phyloP scores from a whole-genome alignment of 1,140 invertebrate genomes.

The Wiebesia pumilae region DNA sequence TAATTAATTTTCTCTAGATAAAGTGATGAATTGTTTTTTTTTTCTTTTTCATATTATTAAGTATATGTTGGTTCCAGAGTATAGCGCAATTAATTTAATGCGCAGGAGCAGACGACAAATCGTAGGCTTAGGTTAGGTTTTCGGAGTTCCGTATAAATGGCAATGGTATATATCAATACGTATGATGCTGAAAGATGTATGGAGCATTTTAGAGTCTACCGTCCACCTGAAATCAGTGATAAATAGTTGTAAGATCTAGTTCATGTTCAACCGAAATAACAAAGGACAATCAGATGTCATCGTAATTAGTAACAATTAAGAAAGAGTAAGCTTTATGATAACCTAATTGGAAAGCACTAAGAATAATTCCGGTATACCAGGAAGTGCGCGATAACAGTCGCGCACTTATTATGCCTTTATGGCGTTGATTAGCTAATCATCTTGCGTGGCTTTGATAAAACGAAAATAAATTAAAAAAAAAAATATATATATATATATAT shows the following conservation, averaged over 20 bases:
- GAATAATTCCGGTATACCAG: conserved; percentile 21
- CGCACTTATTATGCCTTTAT: background rate
- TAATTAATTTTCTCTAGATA: too few relatives aligned
- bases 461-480: background rate
- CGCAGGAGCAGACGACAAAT: conserved; percentile 47
- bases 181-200: background rate
- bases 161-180: background rate
- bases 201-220: background rate
- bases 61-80: too few relatives aligned
- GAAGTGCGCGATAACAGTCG: conserved; percentile 5
- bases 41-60: too few relatives aligned
- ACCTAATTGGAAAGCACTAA: conserved; percentile 10
- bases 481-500: background rate
- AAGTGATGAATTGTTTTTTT: too few relatives aligned
- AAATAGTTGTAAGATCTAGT: background rate
- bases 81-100: background rate
- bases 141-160: background rate
- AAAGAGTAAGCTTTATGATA: background rate
- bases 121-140: background rate
- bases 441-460: conserved; percentile 8
- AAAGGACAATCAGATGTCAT: background rate
- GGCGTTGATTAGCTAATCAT: background rate
- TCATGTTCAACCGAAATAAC: background rate
- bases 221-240: background rate
- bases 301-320: conserved; percentile 17